These are phyloP conservation scores for Parotia lawesii DNA, from an alignment of 2,113 vertebrate species.

Conservation along the genomic window DNA sequence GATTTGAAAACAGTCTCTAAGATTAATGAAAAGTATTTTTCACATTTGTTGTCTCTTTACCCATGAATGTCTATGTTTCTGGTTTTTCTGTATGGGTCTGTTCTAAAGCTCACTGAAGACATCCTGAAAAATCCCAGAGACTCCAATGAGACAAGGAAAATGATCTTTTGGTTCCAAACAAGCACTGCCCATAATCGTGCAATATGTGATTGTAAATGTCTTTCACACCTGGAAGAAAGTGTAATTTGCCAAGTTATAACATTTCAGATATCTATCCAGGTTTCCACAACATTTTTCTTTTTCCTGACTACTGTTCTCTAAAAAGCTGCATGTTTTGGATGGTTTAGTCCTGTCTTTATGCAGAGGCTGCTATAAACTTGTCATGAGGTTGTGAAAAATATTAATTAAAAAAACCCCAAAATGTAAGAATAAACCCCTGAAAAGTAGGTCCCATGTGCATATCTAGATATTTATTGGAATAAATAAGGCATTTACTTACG, in stretches of 20 bases:
- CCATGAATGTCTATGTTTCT: not conserved
- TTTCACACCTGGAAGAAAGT: not conserved
- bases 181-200: not conserved
- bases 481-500: not conserved
- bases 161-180: not conserved
- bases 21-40: not conserved
- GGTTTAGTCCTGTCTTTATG: not conserved
- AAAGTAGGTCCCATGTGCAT: not conserved
- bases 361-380: not conserved
- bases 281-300: not conserved
- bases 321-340: not conserved
- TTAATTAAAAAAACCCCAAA: fast-evolving
- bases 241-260: not conserved
- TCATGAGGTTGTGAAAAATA: not conserved
- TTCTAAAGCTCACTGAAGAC: not conserved
- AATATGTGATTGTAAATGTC: not conserved
- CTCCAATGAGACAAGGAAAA: not conserved
- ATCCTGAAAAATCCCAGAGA: not conserved
- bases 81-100: not conserved
- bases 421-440: not conserved
- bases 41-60: not conserved
- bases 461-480: not conserved
- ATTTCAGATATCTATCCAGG: not conserved
- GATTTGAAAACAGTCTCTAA: not conserved
- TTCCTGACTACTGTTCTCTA: not conserved